Conservation (phyloP, 2,888 invertebrate species). For the Tanytarsus gracilentus region DNA sequence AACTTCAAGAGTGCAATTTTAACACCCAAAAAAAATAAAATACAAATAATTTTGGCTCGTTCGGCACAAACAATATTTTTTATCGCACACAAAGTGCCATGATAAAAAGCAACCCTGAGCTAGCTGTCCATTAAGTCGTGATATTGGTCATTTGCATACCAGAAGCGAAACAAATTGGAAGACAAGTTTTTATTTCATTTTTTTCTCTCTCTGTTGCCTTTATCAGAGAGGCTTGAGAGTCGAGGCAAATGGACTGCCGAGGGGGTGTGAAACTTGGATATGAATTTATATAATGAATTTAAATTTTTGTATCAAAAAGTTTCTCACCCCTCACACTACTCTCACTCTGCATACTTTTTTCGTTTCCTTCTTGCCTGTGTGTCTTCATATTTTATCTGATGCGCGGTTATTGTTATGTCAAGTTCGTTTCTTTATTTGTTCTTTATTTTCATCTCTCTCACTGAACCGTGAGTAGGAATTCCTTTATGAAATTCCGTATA, state of each 20-base stretch:
- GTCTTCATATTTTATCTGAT: slow-evolving; percentile 27
- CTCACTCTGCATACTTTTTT: neutral
- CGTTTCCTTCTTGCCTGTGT: neutral
- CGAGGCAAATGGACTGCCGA: slow-evolving; percentile 28
- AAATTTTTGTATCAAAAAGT: too few species aligned
- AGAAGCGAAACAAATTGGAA: slow-evolving; percentile 30
- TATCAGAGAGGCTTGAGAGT: slow-evolving; percentile 17
- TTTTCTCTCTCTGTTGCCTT: slow-evolving; percentile 5
- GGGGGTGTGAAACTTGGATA: too few species aligned
- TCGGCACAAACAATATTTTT: slow-evolving; percentile 1
- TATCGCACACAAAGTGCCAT: neutral
- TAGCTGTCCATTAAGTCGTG: slow-evolving; percentile 17
- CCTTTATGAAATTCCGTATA: slow-evolving; percentile 19
- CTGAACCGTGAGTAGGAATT: slow-evolving; percentile 14
- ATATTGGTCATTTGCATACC: slow-evolving; percentile 29
- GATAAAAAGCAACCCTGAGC: slow-evolving; percentile 21
- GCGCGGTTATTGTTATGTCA: slow-evolving; percentile 29
- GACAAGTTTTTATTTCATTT: slow-evolving; percentile 28
- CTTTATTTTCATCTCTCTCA: neutral
- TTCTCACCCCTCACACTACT: slow-evolving; percentile 8
- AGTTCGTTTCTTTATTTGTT: slow-evolving; percentile 10
- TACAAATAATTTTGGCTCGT: neutral
- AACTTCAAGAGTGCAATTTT: too few species aligned
- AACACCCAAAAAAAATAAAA: too few species aligned
- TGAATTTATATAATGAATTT: too few species aligned